Percentiles rank a stretch among this genome's conserved stretches.
phyloP scores from a whole-genome alignment of 2,888 invertebrate genomes.

The Drosophila phalerata region DNA sequence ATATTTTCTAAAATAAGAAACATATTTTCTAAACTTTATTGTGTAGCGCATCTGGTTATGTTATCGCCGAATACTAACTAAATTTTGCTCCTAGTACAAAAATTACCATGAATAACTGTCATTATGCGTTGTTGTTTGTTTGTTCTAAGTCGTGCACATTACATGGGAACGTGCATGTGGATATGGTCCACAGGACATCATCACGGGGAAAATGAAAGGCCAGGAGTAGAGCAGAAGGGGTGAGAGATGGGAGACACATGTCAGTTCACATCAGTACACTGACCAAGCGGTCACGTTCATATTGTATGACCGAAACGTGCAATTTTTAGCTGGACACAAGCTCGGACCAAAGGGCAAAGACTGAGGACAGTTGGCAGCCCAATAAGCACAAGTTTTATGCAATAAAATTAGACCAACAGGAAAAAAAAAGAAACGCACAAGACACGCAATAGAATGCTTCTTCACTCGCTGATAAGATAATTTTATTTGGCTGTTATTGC shows the following conservation, averaged over 20 bases:
- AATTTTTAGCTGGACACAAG: constrained; percentile 62
- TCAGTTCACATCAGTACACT: constrained; percentile 50
- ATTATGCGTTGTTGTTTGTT: constrained; percentile 56
- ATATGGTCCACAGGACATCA: constrained; percentile 50
- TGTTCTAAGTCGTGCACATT: constrained; percentile 65
- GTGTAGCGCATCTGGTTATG: constrained; percentile 32
- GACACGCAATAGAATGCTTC: constrained; percentile 57
- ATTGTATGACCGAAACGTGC: constrained; percentile 78
- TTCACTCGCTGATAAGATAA: constrained; percentile 77
- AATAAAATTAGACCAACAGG: constrained; percentile 73
- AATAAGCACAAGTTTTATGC: constrained; percentile 79
- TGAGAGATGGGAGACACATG: constrained; percentile 8
- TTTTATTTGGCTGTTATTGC: constrained; percentile 81
- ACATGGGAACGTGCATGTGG: constrained; percentile 62
- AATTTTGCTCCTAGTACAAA: constrained; percentile 34
- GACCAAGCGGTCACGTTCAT: constrained; percentile 77
- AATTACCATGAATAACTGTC: constrained; percentile 76
- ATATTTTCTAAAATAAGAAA: not conserved
- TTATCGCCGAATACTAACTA: constrained; percentile 6
- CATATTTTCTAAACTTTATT: not conserved
- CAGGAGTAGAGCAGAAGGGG: not conserved
- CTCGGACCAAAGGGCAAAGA: constrained; percentile 12
- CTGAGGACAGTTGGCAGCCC: constrained; percentile 48
- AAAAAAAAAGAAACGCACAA: constrained; percentile 11
- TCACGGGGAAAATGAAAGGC: not conserved